Conservation (phyloP, 2,888 invertebrate genomes). For the Graphium colonna region DNA sequence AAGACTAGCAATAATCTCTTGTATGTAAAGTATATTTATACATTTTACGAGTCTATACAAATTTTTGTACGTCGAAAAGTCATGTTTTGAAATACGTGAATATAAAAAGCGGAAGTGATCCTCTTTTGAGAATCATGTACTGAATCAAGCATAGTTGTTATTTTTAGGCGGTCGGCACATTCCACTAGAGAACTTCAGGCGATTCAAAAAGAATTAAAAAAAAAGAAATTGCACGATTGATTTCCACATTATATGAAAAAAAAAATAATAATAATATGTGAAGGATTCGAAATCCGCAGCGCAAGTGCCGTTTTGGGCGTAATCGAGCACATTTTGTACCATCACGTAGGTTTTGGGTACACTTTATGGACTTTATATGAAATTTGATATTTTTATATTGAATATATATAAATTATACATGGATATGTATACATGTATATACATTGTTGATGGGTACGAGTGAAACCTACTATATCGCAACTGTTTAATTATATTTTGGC, state of each 20-base stretch:
- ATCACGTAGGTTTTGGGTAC: constrained; percentile 80
- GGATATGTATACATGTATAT: constrained; percentile 79
- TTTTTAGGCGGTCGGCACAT: constrained; percentile 79
- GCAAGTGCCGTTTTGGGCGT: constrained; percentile 70
- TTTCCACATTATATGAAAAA: constrained; percentile 63
- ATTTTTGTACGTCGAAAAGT: constrained; percentile 74
- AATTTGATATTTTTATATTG: constrained; percentile 80
- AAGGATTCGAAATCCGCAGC: constrained; percentile 73
- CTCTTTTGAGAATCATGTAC: constrained; percentile 79
- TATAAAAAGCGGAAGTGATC: constrained; percentile 57
- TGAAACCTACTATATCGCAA: constrained; percentile 77
- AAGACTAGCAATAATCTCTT: constrained; percentile 78
- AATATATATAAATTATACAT: constrained; percentile 80
- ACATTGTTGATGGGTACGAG: constrained; percentile 79
- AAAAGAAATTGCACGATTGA: constrained; percentile 71
- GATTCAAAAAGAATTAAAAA: constrained; percentile 26
- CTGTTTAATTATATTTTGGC: constrained; percentile 80
- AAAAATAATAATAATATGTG: no score
- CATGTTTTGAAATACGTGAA: constrained; percentile 68
- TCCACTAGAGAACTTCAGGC: constrained; percentile 74
- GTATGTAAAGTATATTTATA: constrained; percentile 79
- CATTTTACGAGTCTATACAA: constrained; percentile 79
- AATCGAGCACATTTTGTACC: constrained; percentile 72
- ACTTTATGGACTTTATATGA: constrained; percentile 80
- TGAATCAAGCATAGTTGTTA: constrained; percentile 74